phyloP scores from a whole-genome alignment of 2,888 invertebrate species.

The Eurois occulta region DNA sequence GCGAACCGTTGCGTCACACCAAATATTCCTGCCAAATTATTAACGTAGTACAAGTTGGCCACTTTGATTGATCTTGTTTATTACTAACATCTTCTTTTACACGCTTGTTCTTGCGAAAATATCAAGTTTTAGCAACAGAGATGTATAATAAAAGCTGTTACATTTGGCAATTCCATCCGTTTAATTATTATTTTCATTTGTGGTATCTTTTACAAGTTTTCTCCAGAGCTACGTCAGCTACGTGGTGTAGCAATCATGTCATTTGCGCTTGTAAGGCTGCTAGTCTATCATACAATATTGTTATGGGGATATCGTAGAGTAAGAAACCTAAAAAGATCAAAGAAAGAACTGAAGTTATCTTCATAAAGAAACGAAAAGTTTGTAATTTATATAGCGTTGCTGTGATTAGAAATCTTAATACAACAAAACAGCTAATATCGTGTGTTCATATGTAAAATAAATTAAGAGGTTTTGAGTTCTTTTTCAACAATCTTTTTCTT shows the following conservation, averaged over 20 bases:
- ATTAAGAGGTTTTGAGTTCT: neutral
- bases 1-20: conserved; percentile 53
- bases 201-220: neutral
- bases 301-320: neutral
- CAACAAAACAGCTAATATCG: neutral
- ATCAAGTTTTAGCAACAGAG: conserved; percentile 44
- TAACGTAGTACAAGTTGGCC: conserved; percentile 57
- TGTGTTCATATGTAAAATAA: conserved; percentile 4
- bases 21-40: conserved; percentile 60
- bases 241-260: neutral
- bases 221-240: too few relatives aligned
- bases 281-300: conserved; percentile 1
- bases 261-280: neutral
- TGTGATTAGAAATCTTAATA: neutral
- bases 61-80: conserved; percentile 63
- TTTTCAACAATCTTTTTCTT: neutral
- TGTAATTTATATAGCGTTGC: neutral
- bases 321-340: conserved; percentile 13
- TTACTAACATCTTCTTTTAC: conserved; percentile 53
- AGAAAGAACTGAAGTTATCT: neutral
- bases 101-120: conserved; percentile 55
- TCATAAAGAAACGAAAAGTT: conserved; percentile 5
- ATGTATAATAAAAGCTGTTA: conserved; percentile 39
- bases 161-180: conserved; percentile 22
- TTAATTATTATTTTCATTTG: conserved; percentile 12